These are phyloP conservation scores for Malurus splendens DNA, from an alignment of 2,797 vertebrate species.

Conservation along the genomic window DNA sequence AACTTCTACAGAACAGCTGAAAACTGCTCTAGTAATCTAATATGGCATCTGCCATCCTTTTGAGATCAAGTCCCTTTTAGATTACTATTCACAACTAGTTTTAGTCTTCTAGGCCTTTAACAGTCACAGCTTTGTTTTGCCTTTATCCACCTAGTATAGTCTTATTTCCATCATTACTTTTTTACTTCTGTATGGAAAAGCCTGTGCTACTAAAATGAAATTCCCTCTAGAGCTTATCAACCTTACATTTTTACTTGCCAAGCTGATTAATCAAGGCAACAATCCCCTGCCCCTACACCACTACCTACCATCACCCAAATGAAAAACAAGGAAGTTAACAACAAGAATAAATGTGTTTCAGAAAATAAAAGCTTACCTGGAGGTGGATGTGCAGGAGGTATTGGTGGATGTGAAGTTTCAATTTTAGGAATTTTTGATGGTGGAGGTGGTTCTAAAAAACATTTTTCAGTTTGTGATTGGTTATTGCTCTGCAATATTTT, in stretches of 20 bases:
- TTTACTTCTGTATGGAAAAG: background rate
- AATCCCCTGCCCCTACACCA: background rate
- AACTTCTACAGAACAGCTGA: background rate
- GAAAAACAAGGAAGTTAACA: background rate
- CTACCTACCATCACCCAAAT: background rate
- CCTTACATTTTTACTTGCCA: background rate
- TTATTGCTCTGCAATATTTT: background rate
- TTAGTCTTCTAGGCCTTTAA: background rate
- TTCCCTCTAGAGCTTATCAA: background rate
- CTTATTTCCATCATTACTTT: background rate
- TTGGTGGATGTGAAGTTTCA: conserved; percentile 88
- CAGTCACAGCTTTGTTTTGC: background rate
- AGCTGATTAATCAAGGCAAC: background rate
- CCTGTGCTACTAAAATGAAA: background rate
- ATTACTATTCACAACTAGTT: background rate
- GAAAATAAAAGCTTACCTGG: conserved; percentile 75
- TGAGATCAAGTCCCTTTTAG: background rate
- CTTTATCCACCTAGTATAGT: background rate
- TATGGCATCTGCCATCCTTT: background rate
- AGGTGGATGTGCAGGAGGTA: conserved; percentile 86
- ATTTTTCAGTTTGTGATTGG: background rate
- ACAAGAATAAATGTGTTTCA: background rate
- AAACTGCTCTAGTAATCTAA: background rate
- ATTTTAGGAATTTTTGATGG: conserved; percentile 91
- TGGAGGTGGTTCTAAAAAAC: conserved; percentile 83